Percentiles rank a stretch among this genome's conserved stretches.
These are phyloP conservation scores for Paramisgurnus dabryanus DNA, from an alignment of 2,113 vertebrate species.

Conservation along the genomic window DNA sequence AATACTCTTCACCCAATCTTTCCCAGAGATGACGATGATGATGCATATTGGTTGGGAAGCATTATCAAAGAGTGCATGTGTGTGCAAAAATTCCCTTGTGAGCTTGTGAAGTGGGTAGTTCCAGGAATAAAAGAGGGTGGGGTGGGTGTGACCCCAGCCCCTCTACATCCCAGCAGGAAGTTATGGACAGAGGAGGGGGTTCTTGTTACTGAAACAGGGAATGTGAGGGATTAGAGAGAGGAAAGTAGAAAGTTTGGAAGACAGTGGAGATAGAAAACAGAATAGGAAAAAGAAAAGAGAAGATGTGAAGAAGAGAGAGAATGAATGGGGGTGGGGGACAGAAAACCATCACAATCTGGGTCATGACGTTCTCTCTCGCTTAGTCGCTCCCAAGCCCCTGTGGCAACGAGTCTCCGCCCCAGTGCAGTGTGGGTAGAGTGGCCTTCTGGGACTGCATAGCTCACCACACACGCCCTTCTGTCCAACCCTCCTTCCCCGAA, in stretches of 20 bases:
- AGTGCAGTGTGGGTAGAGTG: conserved; percentile 45
- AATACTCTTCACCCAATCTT: background rate
- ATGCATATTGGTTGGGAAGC: conserved; percentile 4
- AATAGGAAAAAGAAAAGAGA: conserved; percentile 19
- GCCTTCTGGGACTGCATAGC: conserved; percentile 47
- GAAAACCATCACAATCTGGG: conserved; percentile 69
- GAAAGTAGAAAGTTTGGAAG: conserved; percentile 9
- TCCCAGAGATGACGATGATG: background rate
- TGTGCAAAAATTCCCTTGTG: conserved; percentile 33
- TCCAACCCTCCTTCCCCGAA: conserved; percentile 20
- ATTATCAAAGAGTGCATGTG: conserved; percentile 47
- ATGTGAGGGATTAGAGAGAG: conserved; percentile 57
- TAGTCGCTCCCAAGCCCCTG: conserved; percentile 49
- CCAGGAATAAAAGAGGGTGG: conserved; percentile 72
- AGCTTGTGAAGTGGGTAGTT: conserved; percentile 57
- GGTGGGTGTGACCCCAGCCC: conserved; percentile 73
- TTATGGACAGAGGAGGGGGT: conserved; percentile 55
- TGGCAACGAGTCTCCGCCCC: conserved; percentile 44
- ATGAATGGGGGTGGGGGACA: conserved; percentile 23
- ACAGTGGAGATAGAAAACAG: conserved; percentile 10
- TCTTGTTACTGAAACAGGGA: conserved; percentile 38
- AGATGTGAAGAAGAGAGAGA: conserved; percentile 1
- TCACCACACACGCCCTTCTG: conserved; percentile 37
- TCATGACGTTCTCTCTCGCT: conserved; percentile 66
- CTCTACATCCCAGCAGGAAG: conserved; percentile 71